Percentiles rank a stretch among this genome's conserved stretches.
These are phyloP conservation scores for Mobula hypostoma DNA, from an alignment of 2,113 vertebrate species.

Conservation along the genomic window DNA sequence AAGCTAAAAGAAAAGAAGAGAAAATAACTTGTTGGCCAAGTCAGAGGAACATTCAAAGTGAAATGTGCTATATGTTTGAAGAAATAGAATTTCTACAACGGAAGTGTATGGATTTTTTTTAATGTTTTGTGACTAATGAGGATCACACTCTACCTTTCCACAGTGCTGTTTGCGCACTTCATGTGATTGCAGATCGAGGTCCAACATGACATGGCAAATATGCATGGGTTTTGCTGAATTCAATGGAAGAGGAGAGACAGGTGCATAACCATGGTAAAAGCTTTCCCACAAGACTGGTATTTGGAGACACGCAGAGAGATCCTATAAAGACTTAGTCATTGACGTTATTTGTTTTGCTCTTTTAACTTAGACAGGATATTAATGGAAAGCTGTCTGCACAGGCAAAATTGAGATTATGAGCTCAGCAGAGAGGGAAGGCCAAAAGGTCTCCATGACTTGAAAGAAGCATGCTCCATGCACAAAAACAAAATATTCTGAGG, in stretches of 20 bases:
- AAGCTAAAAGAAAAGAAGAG: too few species aligned
- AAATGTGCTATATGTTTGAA: too few species aligned
- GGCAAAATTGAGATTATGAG: not conserved
- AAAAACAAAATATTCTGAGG: not conserved
- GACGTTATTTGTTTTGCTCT: conserved; percentile 1
- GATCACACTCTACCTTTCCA: too few species aligned
- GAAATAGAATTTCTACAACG: too few species aligned
- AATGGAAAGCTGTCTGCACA: not conserved
- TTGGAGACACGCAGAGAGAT: not conserved
- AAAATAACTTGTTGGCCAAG: too few species aligned
- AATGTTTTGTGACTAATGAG: too few species aligned
- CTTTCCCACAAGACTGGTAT: not conserved
- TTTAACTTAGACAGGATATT: not conserved
- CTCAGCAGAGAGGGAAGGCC: not conserved
- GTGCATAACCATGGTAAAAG: not conserved
- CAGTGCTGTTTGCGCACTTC: too few species aligned
- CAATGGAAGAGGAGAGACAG: not conserved
- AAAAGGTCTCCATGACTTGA: not conserved
- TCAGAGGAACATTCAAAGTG: too few species aligned
- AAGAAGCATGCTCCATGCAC: not conserved
- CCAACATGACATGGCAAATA: not conserved
- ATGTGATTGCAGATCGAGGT: not conserved
- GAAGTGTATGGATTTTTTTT: too few species aligned
- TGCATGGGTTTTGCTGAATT: not conserved
- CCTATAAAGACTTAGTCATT: not conserved